Evolutionary conservation across 2,113 vertebrate genomes (phyloP), one percentile per base, ranked within the genome.

Genomic region (Nymphicus hollandicus): DNA sequence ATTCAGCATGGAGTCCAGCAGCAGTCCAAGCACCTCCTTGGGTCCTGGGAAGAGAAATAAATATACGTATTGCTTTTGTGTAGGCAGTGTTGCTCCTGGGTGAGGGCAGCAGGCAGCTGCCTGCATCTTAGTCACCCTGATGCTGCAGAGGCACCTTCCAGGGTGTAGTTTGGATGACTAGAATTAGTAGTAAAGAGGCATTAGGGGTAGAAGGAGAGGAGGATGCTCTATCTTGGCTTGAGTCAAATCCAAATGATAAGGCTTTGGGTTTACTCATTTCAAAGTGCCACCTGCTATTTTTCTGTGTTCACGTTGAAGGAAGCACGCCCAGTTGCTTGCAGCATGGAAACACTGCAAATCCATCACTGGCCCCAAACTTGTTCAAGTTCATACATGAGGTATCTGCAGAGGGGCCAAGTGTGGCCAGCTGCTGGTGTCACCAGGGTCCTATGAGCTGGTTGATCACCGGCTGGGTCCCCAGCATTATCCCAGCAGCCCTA

Each of bases 221-320:
- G 33, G 81, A 50, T 33, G 44, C 10, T 71, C 41, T 33, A 44
- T 44, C 52, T 49, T 37, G 61, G 31, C 58, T 58, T 50, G 8
- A 39, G 22, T 65, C 25, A 43, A 35, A 29, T 15, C 18, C 27
- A 35, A 31, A 43, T 0, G 2, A n/a, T 47, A 27, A 29, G 31
- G 8, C 35, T 58, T 35, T 84, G 41, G 43, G 16, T 41, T 78
- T 39, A 2, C 14, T 91, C 66, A 0, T 8, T 25, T 12, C 5
- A 2, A 16, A 15, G 18, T 15, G 17, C 44, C 89, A 64, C 52
- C 53, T 69, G 69, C 73, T 61, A 1, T 12, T 25, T n/a, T 46
- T 28, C 18, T 27, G n/a, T 69, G 1, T 16, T 85, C 3, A 0
- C 0, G 9, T 7, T 7, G 50, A 29, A 94, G 73, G 80, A 73